Base-by-base conservation (phyloP, 2,888 invertebrate genomes). In the Hemicrepidius hirtus region DNA sequence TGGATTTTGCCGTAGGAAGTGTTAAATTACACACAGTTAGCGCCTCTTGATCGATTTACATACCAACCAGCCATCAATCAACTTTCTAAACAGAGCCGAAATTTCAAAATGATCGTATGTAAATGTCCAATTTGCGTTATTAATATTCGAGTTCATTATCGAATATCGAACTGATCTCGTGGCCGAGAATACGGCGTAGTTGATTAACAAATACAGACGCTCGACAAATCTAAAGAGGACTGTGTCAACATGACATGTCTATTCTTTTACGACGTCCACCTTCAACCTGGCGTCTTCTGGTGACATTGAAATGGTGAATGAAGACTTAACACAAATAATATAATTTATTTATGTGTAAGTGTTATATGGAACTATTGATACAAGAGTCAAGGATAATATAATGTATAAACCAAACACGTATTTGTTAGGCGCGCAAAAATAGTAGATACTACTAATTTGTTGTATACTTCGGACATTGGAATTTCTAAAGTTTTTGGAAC, bases 1-100 rank as follows among this genome's bases (percentile, higher is more conserved):
- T 74, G 68, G 72, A 74, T 77, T 79, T 77, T 75, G 79, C 79
- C 78, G 76, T 76, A 77, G 79, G 78, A 79, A 77, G 77, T 78
- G 78, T 79, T 76, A 76, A 76, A 76, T 79, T 79, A 77, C 78
- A 76, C 75, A 71, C 75, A 74, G 72, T 76, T 75, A 77, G 77
- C 78, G 76, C 77, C 77, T 75, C 69, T 66, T 68, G 73, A 77
- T 77, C 79, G 76, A 78, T 78, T 79, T 79, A 79, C 78, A 78
- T 77, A 74, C 71, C 64, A 64, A 57, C 62, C 32, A 63, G 74
- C 76, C 67, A 79, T 79, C 79, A 74, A 79, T 79, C 79, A 79
- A 77, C 71, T 76, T 78, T 77, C 78, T 78, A 75, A 79, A 76
- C 65, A 70, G 69, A 71, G 77, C 75, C 77, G 76, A 78, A 78